These are phyloP conservation scores for Corythornis vintsioides DNA, from an alignment of 2,113 vertebrate genomes.

Conservation along the genomic window DNA sequence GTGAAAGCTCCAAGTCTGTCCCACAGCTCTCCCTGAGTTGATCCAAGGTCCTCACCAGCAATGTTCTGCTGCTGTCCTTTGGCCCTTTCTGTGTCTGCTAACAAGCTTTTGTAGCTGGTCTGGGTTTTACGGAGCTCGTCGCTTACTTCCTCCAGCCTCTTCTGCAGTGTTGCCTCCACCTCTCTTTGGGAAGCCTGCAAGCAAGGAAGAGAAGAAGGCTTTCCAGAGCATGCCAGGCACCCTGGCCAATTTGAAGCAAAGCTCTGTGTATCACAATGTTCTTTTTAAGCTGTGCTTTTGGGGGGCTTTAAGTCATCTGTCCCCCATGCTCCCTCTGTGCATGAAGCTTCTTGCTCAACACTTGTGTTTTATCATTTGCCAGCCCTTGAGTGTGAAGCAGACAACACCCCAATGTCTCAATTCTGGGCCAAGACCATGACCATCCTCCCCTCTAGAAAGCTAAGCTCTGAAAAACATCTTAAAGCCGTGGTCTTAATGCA, in stretches of 20 bases:
- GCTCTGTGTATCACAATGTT: not conserved
- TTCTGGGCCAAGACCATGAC: not conserved
- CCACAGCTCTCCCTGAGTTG: not conserved
- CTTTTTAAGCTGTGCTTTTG: not conserved
- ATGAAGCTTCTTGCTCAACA: accelerated
- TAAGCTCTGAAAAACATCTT: not conserved
- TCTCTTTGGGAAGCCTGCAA: conserved; percentile 80
- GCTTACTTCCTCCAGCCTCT: conserved; percentile 86
- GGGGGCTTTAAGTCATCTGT: not conserved
- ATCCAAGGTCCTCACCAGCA: conserved; percentile 73
- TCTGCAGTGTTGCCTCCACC: conserved; percentile 83
- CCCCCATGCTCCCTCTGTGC: accelerated
- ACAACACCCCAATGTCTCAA: not conserved
- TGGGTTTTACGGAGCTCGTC: conserved; percentile 86
- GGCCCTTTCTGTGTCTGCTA: conserved; percentile 80
- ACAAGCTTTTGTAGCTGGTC: conserved; percentile 78
- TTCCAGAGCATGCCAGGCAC: not conserved
- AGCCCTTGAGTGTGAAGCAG: not conserved
- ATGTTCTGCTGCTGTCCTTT: conserved; percentile 81
- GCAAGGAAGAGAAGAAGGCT: not conserved
- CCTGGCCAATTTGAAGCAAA: not conserved
- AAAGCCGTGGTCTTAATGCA: not conserved
- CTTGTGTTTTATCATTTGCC: not conserved
- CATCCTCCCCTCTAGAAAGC: not conserved
- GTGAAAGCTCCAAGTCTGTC: not conserved